These are phyloP conservation scores for Coreoperca whiteheadi DNA, from an alignment of 2,113 vertebrate species.

Conservation along the genomic window DNA sequence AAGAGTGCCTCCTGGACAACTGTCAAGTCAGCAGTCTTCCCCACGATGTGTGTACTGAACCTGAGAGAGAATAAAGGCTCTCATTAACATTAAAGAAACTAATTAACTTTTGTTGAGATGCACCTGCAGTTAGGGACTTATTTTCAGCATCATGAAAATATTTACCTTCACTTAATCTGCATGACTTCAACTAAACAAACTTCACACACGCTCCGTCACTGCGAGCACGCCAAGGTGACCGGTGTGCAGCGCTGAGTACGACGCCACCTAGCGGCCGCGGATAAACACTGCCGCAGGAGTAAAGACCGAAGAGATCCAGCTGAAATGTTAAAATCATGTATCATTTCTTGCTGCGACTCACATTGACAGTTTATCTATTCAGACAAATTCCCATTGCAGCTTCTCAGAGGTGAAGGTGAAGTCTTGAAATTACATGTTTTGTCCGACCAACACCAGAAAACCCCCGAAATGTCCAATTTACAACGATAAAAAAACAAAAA, in stretches of 20 bases:
- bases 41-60: too few species aligned
- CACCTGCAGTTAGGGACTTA: neutral
- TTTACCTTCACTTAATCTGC: neutral
- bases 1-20: too few species aligned
- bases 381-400: neutral
- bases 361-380: neutral
- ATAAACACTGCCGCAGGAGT: neutral
- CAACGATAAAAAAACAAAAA: neutral
- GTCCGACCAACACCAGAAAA: neutral
- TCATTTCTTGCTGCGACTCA: too few species aligned
- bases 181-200: neutral
- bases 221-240: neutral
- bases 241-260: neutral
- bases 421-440: neutral
- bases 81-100: too few species aligned
- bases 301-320: neutral
- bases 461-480: neutral
- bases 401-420: neutral
- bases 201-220: neutral
- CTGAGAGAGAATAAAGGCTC: too few species aligned
- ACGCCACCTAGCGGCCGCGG: constrained; percentile 62
- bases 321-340: neutral
- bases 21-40: too few species aligned
- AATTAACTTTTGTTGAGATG: too few species aligned
- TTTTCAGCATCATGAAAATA: neutral